Percentiles rank a stretch among this genome's conserved stretches.
Conservation (phyloP, 2,797 vertebrate species). For the Pagetopsis macropterus region DNA sequence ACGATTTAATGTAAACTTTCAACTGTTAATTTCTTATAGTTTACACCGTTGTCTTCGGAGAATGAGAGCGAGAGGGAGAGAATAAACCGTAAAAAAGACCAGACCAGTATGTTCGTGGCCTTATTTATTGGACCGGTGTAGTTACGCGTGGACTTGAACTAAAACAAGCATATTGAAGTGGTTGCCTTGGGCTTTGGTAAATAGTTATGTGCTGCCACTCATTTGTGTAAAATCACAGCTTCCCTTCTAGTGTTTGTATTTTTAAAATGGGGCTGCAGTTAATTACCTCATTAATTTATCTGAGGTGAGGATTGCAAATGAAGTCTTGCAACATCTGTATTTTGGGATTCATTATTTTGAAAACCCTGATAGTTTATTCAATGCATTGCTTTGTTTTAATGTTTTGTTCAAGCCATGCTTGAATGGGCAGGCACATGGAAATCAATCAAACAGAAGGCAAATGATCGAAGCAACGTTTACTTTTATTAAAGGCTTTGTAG, state of each 20-base stretch:
- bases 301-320: background rate
- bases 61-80: too few species aligned
- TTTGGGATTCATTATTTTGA: background rate
- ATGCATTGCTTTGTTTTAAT: background rate
- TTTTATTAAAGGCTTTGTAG: conserved; percentile 69
- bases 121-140: too few species aligned
- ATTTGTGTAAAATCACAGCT: background rate
- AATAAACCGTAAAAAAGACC: too few species aligned
- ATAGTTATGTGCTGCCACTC: background rate
- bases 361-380: background rate
- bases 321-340: background rate
- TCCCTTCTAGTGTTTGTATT: background rate
- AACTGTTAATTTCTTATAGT: too few species aligned
- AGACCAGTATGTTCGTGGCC: too few species aligned
- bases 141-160: background rate
- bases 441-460: conserved; percentile 11
- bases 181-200: background rate
- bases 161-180: background rate
- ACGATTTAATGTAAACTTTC: too few species aligned
- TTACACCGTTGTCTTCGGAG: too few species aligned
- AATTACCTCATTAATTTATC: background rate
- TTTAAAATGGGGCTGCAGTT: background rate
- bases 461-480: conserved; percentile 38
- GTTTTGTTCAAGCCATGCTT: background rate
- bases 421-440: background rate